Base-by-base conservation (phyloP, 2,797 vertebrate species). In the Alcedo quadribrachys region DNA sequence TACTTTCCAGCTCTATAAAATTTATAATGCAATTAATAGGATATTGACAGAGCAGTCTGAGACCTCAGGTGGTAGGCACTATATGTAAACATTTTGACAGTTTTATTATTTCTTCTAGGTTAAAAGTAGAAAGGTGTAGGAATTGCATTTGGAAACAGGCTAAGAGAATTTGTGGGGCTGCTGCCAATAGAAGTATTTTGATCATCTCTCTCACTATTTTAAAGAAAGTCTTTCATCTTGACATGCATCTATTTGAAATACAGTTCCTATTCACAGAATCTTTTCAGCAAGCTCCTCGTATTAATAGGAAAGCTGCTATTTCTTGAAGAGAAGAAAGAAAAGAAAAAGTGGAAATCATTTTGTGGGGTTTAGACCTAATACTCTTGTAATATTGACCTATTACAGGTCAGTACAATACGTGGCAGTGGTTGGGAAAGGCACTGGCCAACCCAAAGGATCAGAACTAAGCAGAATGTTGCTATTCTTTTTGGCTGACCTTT, bases 401-500 rank as follows among this genome's bases (percentile, higher is more conserved):
- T 88, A 28, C 82, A 77, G 24, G 85, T 81, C 70, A 77, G 50
- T 62, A 9, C 22, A 37, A n/a, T 75, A 22, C 33, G 37, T 67
- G 75, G 40, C 7, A 15, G 40, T 88, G 74, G 25, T 20, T 80
- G n/a, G 51, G 58, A 93, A 20, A 66, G 77, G 4, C 37, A 48
- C 43, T 77, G 75, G 63, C 75, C 66, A 87, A 77, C 83, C 54
- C 81, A 93, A 85, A 57, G 67, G 54, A 83, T 87, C 40, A 54
- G 62, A 82, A 68, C 25, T 58, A 83, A 86, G 51, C 91, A 81
- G 89, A 91, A 86, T 79, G 58, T 80, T 95, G 92, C 75, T 86
- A 45, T 94, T 96, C 94, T 96, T 95, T 97, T 97, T 62, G 21
- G 22, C 75, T 97, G 96, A 96, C 96, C 97, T 97, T 97, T 96